Conservation (phyloP, 2,888 invertebrate species). For the Diaphora mendica region DNA sequence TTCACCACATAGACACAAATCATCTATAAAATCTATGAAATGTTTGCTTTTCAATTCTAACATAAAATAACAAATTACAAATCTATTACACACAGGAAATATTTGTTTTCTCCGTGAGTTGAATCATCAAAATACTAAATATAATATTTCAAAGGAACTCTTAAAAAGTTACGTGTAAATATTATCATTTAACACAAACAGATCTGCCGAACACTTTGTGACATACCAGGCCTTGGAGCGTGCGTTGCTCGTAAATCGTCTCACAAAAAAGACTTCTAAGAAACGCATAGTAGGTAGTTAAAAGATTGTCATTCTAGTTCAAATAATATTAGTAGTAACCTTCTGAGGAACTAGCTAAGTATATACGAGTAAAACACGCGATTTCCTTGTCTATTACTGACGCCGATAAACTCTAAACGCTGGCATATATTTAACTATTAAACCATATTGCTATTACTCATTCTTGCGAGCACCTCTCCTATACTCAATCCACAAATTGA, state of each 20-base stretch:
- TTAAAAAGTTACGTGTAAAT: slow-evolving; percentile 49
- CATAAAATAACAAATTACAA: slow-evolving; percentile 7
- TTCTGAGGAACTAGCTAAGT: slow-evolving; percentile 20
- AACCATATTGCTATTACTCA: slow-evolving; percentile 39
- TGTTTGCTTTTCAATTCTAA: neutral
- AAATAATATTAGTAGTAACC: slow-evolving; percentile 27
- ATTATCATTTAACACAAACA: slow-evolving; percentile 52
- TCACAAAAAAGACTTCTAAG: slow-evolving; percentile 41
- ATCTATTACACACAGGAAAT: slow-evolving; percentile 29
- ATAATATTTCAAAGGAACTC: slow-evolving; percentile 55
- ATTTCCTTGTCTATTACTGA: slow-evolving; percentile 28
- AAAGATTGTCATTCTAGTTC: slow-evolving; percentile 27
- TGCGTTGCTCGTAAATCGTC: slow-evolving; percentile 39
- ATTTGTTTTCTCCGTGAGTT: slow-evolving; percentile 35
- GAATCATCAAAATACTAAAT: slow-evolving; percentile 51
- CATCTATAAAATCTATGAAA: neutral
- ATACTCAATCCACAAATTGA: slow-evolving; percentile 32
- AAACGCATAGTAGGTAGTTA: slow-evolving; percentile 24
- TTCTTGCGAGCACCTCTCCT: slow-evolving; percentile 22
- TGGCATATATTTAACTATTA: slow-evolving; percentile 39
- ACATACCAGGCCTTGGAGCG: slow-evolving; percentile 44
- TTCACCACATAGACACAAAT: neutral
- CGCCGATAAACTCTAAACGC: slow-evolving; percentile 41
- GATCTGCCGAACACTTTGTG: slow-evolving; percentile 40
- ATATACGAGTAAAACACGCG: neutral